A percentile compares a stretch with the other conserved stretches of the same genome.
Evolutionary conservation across 2,888 invertebrate genomes (phyloP).

Genomic region (Ennomos erosarius): DNA sequence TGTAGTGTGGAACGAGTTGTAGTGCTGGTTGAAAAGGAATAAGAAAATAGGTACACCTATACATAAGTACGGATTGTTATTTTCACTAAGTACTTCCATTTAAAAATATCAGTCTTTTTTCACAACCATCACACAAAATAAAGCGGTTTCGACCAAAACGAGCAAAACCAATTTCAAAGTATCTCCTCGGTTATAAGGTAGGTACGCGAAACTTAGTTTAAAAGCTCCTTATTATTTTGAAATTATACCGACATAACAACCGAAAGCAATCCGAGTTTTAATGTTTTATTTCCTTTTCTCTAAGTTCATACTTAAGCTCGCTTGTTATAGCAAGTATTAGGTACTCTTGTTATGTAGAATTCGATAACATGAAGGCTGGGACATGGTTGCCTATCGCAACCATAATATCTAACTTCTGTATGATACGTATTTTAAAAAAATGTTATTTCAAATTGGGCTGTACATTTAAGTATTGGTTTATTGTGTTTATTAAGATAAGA

Average conservation of each 20-base stretch:
- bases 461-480: too few relatives aligned
- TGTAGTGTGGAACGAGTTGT: too few relatives aligned
- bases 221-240: conserved; percentile 40
- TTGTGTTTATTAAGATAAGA: too few relatives aligned
- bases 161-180: conserved; percentile 32
- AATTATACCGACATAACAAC: conserved; percentile 41
- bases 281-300: conserved; percentile 40
- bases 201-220: conserved; percentile 37
- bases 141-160: conserved; percentile 19
- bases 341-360: conserved; percentile 17
- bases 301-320: conserved; percentile 36
- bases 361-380: conserved; percentile 14
- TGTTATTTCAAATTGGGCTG: too few relatives aligned
- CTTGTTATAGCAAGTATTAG: conserved; percentile 26
- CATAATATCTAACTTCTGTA: too few relatives aligned
- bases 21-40: too few relatives aligned
- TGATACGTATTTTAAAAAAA: too few relatives aligned
- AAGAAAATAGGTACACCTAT: too few relatives aligned
- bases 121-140: conserved; percentile 14
- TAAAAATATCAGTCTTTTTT: not conserved
- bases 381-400: conserved; percentile 14
- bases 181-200: conserved; percentile 24
- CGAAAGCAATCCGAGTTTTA: conserved; percentile 41
- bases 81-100: too few relatives aligned
- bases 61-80: not conserved